Base-by-base conservation (phyloP, 2,113 vertebrate species). In the Amphiprion percula region DNA sequence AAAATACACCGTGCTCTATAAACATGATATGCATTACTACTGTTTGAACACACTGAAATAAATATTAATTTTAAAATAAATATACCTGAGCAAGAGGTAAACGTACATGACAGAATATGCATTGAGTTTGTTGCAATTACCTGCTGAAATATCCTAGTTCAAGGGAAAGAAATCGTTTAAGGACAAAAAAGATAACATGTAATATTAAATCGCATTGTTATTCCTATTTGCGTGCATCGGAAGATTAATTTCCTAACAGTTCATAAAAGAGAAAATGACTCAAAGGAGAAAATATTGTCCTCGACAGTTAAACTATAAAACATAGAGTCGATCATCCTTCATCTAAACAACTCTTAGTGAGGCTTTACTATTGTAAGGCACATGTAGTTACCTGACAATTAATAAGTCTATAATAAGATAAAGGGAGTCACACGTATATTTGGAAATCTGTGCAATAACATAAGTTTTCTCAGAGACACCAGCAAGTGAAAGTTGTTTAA, bases 331-430 rank as follows among this genome's bases (percentile, higher is more conserved):
- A 68, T 37, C 2, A 19, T 12, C n/a, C 53, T 11, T 67, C 24
- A 53, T 68, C 10, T 55, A 74, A 56, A 55, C 44, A 65, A 60
- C 23, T n/a, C 37, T 21, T 12, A 63, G 41, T 39, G 69, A 90
- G 78, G 83, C 67, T 84, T 85, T 74, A 21, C 62, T 55, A 87
- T 77, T 70, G 62, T 87, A 92, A 93, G 92, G 90, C 92, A 93
- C 90, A 59, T 62, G 7, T 78, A 53, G 23, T 82, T 52, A 83
- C 68, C 76, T 87, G 79, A 88, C 33, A 70, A 17, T 33, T 21
- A 26, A 71, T 44, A n/a, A 61, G 4, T 14, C 46, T 61, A 24
- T 30, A 37, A 65, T 50, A 19, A 56, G 15, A 56, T 28, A 24
- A 58, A 71, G 60, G 21, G 30, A 33, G 58, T 50, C 11, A 47